Conservation (phyloP, 2,888 invertebrate species). For the Cheilosia scutellata region DNA sequence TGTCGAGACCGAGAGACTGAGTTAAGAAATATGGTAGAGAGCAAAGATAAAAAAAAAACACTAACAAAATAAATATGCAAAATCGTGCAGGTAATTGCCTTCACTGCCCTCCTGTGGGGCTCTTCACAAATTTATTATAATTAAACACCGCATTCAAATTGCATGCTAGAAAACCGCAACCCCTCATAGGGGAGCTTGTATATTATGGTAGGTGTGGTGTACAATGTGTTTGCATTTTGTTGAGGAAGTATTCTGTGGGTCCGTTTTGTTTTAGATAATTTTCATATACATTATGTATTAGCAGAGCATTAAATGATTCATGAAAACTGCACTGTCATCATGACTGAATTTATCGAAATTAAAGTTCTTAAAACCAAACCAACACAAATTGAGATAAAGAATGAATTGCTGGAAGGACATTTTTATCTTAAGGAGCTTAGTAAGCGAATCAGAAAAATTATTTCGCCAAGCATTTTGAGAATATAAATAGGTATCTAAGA, state of each 20-base stretch:
- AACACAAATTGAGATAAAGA: conserved; percentile 25
- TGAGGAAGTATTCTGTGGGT: conserved; percentile 53
- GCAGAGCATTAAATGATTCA: conserved; percentile 47
- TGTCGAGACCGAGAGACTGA: conserved; percentile 22
- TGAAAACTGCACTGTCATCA: conserved; percentile 15
- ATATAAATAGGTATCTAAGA: neutral
- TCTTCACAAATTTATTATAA: conserved; percentile 74
- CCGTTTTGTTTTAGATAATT: conserved; percentile 44
- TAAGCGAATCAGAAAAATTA: conserved; percentile 14
- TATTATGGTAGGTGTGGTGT: neutral
- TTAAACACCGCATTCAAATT: conserved; percentile 74
- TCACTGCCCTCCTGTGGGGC: conserved; percentile 52
- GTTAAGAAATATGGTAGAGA: conserved; percentile 7
- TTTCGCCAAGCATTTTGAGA: neutral
- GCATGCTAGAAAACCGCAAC: conserved; percentile 41
- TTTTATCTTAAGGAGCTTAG: conserved; percentile 44
- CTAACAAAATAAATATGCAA: conserved; percentile 30
- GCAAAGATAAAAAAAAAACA: conserved; percentile 21
- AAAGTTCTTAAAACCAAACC: conserved; percentile 7
- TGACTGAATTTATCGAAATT: conserved; percentile 22
- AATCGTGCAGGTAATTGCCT: conserved; percentile 72
- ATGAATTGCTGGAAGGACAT: conserved; percentile 20
- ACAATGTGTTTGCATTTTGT: conserved; percentile 27
- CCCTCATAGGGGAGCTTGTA: conserved; percentile 4
- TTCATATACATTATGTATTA: conserved; percentile 1